Conservation (phyloP, 30 jellyfish, hydroid and myxozoan genomes). For the Clytia hemisphaerica region DNA sequence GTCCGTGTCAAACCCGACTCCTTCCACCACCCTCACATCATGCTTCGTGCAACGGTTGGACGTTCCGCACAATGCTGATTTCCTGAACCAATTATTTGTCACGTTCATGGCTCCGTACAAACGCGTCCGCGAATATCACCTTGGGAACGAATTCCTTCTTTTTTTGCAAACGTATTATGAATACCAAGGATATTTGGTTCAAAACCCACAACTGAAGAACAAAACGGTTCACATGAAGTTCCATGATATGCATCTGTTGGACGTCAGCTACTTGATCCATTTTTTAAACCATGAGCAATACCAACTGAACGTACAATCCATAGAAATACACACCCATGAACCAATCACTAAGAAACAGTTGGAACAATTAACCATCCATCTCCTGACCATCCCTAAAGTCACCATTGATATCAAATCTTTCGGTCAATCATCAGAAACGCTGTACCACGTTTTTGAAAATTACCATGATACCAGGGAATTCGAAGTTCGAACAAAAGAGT, state of each 20-base stretch:
- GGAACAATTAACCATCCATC: not conserved
- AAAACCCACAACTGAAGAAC: not conserved
- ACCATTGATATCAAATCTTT: not conserved
- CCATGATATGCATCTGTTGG: conserved; percentile 2
- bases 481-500: not conserved
- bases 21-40: too few species aligned
- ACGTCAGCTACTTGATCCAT: not conserved
- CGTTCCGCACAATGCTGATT: too few species aligned
- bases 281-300: conserved; percentile 3
- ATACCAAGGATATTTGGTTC: not conserved
- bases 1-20: too few species aligned
- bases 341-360: not conserved
- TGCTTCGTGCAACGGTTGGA: too few species aligned
- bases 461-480: not conserved
- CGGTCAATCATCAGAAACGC: not conserved
- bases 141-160: not conserved
- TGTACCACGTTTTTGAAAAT: not conserved
- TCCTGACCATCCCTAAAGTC: not conserved
- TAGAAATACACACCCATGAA: conserved; percentile 13
- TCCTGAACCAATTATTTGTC: too few species aligned
- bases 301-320: not conserved
- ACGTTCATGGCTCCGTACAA: too few species aligned
- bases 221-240: not conserved
- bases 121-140: too few species aligned
- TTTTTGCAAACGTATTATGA: conserved; percentile 2